Base-by-base conservation (phyloP, 2,888 invertebrate species). In the Epirrhoe alternata region DNA sequence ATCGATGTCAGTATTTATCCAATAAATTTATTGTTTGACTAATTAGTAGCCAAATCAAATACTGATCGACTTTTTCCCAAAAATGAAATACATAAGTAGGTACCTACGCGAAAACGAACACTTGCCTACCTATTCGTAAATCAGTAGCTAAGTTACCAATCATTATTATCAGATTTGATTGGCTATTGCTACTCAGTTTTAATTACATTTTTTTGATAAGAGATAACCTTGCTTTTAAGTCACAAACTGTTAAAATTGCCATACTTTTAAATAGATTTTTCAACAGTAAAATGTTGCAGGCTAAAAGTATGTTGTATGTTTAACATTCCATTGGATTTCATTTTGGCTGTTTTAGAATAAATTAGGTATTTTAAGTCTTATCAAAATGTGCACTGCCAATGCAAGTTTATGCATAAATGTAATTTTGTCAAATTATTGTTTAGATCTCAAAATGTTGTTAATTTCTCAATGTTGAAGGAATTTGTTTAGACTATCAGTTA, bases 381-480 rank as follows among this genome's bases (percentile, higher is more conserved):
- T 66, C 68, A 74, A 60, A 58, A 60, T 64, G 64, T 71, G 69
- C 74, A 75, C 75, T 75, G 75, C 75, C 75, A 75, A 74, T 74
- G 72, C 72, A 74, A 75, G 42, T 71, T 53, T 64, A 69, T 71
- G 70, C 64, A 70, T 72, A 67, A 66, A 70, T 66, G 66, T 70
- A 67, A 64, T 54, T 61, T 56, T 56, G 66, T 68, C 64, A 64
- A 68, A 58, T 66, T 64, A 66, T 55, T 56, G 8, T 59, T 69
- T 62, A 47, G 67, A 65, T 68, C 64, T 72, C 66, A 65, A 63
- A 66, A 64, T 63, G 58, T 71, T 70, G 61, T 64, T 69, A 70
- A 69, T 67, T 53, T 58, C 50, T 56, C 64, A 52, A 63, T 68
- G 60, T 68, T 55, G 7, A 65, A 58, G 24, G 12, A n/a, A 62